These are phyloP conservation scores for Arrhopalites spinosus DNA, from an alignment of 2,888 invertebrate species.

Conservation along the genomic window DNA sequence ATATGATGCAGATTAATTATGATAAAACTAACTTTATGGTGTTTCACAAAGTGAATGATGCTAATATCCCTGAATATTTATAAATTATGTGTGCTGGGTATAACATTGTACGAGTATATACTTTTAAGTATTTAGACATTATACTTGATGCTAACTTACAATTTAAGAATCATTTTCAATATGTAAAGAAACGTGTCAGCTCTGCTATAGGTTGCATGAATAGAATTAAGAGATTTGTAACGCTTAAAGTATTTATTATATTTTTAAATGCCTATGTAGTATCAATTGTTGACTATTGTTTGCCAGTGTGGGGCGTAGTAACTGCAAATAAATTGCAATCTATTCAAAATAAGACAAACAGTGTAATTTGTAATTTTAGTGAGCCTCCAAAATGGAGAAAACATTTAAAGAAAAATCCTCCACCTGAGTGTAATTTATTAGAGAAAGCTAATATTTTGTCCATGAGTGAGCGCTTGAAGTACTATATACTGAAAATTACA, in stretches of 20 bases:
- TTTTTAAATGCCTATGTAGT: constrained; percentile 5
- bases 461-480: neutral
- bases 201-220: neutral
- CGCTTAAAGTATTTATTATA: neutral
- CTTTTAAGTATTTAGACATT: neutral
- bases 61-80: neutral
- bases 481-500: neutral
- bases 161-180: neutral
- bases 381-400: neutral
- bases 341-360: neutral
- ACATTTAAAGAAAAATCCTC: neutral
- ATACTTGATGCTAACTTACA: neutral
- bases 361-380: neutral
- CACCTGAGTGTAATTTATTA: neutral
- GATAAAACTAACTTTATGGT: neutral
- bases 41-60: neutral
- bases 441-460: neutral
- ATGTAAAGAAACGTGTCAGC: neutral
- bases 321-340: neutral
- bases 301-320: neutral
- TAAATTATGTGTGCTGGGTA: neutral
- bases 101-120: neutral
- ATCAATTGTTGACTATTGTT: neutral
- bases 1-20: neutral
- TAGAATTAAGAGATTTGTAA: neutral